Evolutionary conservation across 2,797 vertebrate genomes (phyloP), one percentile per base, ranked within the genome.

Genomic region (Lagodon rhomboides): DNA sequence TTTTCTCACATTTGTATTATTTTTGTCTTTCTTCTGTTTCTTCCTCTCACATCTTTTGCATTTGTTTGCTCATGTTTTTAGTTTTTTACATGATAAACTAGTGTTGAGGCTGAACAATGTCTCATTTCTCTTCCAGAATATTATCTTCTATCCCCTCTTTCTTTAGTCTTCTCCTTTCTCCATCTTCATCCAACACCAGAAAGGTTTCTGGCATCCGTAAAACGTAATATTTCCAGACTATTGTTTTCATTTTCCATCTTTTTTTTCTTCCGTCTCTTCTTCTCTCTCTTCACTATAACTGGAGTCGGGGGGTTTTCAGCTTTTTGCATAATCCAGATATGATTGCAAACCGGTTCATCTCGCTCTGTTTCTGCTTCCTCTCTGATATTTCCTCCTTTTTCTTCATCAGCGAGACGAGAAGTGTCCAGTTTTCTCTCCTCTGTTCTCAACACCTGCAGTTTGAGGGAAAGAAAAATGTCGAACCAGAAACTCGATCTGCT

Each of bases 271-370:
- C 20, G 20, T 50, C 20, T 49, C 47, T 20, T 7, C 12, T 41
- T 61, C 12, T 60, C 12, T 60, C 8, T n/a, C 59, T 44, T 17
- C 16, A 16, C 13, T 5, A 41, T 23, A 41, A 41, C 46, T 50
- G 27, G 12, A 50, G 11, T 20, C 9, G 16, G 22, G 10, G n/a
- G 3, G 62, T 34, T 49, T 68, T 56, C 12, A 38, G 58, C 34
- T 25, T 64, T 64, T 59, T 58, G 46, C 44, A n/a, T 16, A 23
- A 9, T 20, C 23, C 44, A 58, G 59, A 68, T 64, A 27, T 46
- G 1, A 9, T 54, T 17, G 25, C 53, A 59, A 6, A n/a, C 46
- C 23, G 12, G 25, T 44, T 4, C 9, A 17, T 12, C 20, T 41
- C 6, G 7, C n/a, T 49, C 12, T n/a, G 3, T 30, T 30, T 30